Conservation (phyloP, 92 coral and sea anemone genomes). For the Zoanthus solanderi region DNA sequence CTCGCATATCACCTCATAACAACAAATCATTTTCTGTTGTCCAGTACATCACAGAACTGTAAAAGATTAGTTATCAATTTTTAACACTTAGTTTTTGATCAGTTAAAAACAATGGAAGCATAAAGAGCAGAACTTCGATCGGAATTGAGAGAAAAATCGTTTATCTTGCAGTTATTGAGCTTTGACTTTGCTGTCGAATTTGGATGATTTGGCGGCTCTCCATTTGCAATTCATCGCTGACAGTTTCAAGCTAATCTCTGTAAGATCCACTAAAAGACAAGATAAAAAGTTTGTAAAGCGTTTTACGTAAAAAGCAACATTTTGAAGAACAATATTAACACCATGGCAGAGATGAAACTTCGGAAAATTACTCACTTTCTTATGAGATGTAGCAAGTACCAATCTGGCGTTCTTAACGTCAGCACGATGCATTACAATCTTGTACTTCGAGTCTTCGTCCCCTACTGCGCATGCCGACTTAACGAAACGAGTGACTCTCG, state of each 20-base stretch:
- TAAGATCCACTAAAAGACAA: too few species aligned
- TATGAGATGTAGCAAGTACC: background rate
- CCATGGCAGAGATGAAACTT: background rate
- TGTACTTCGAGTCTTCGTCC: background rate
- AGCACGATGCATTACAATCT: background rate
- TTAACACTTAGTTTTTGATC: background rate
- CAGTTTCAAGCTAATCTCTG: too few species aligned
- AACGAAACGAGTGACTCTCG: too few species aligned
- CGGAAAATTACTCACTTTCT: background rate
- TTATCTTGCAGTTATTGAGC: background rate
- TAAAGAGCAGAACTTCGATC: background rate
- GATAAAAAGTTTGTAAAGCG: too few species aligned
- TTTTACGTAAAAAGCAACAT: background rate
- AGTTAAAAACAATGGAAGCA: background rate
- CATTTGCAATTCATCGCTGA: too few species aligned
- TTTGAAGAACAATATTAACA: background rate
- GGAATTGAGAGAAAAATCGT: background rate
- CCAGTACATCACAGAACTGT: slow-evolving; percentile 21
- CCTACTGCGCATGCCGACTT: too few species aligned
- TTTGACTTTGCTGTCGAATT: background rate
- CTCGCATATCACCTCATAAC: background rate
- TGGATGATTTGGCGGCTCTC: too few species aligned
- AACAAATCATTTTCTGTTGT: slow-evolving; percentile 1
- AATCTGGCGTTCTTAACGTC: background rate
- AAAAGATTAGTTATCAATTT: background rate